Evolutionary conservation across 92 coral and sea anemone genomes (phyloP).

Genomic region (Parazoanthus darwini): DNA sequence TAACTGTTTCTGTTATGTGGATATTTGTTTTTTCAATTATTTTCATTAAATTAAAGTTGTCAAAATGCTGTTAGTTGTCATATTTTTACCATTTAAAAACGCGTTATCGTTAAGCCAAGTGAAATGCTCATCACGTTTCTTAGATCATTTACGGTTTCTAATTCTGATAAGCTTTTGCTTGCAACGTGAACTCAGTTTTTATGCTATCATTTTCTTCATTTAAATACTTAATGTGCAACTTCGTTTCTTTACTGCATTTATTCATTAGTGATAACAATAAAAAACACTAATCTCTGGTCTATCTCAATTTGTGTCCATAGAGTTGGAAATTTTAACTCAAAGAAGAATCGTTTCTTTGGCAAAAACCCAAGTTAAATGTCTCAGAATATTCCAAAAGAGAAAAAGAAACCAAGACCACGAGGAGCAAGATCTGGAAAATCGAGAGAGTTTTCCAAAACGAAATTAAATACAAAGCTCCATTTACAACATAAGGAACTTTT

Average conservation of each 20-base stretch:
- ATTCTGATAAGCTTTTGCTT: background rate
- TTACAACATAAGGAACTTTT: background rate
- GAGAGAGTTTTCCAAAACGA: constrained; percentile 20
- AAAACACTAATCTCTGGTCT: constrained; percentile 13
- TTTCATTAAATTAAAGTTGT: background rate
- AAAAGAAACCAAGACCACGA: constrained; percentile 11
- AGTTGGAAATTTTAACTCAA: background rate
- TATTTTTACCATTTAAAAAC: background rate
- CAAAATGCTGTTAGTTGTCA: background rate
- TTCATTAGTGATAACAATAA: background rate
- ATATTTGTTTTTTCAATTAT: too few relatives aligned
- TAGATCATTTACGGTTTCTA: background rate
- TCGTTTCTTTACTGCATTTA: background rate
- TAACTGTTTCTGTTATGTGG: background rate
- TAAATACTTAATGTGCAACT: background rate
- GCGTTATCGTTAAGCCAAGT: background rate
- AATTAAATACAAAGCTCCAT: background rate
- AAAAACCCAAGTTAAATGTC: constrained; percentile 8
- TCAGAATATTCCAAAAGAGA: constrained; percentile 2
- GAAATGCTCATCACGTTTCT: too few relatives aligned
- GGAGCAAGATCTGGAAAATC: constrained; percentile 33
- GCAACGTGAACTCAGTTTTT: background rate
- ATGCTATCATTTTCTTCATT: background rate
- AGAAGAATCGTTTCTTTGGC: background rate
- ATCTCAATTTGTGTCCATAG: background rate